Evolutionary conservation across 2,797 vertebrate species (phyloP).

Genomic region (Dermochelys coriacea): DNA sequence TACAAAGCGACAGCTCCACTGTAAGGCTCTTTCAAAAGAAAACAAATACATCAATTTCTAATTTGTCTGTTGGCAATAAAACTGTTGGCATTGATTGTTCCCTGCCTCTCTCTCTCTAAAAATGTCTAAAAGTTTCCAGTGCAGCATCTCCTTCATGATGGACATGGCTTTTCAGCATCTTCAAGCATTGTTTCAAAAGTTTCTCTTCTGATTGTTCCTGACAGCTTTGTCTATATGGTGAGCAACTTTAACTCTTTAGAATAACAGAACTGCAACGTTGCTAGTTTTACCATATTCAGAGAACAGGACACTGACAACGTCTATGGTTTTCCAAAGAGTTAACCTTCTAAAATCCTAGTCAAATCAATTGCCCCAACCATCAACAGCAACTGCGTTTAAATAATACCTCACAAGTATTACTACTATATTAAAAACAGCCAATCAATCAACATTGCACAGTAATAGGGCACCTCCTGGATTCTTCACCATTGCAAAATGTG

Average conservation of each 20-base stretch:
- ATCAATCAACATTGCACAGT: accelerated
- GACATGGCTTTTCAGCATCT: background rate
- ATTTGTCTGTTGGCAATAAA: background rate
- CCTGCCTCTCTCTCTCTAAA: background rate
- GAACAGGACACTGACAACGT: background rate
- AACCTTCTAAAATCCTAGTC: background rate
- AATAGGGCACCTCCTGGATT: background rate
- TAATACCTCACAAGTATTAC: accelerated
- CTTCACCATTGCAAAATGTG: accelerated
- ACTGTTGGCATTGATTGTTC: background rate
- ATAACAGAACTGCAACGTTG: background rate
- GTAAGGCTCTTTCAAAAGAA: background rate
- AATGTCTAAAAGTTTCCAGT: accelerated
- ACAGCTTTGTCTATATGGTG: background rate
- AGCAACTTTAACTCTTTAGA: background rate
- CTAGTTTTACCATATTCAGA: background rate
- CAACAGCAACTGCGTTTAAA: background rate
- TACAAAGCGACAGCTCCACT: background rate
- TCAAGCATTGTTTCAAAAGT: background rate
- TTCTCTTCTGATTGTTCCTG: background rate
- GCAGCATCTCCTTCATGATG: accelerated
- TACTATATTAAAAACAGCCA: background rate
- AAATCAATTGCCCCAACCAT: background rate
- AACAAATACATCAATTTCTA: background rate
- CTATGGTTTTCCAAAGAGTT: background rate